Evolutionary conservation across 2,113 vertebrate genomes (phyloP), one percentile per base, ranked within the genome.

Genomic region (Dissostichus mawsoni): DNA sequence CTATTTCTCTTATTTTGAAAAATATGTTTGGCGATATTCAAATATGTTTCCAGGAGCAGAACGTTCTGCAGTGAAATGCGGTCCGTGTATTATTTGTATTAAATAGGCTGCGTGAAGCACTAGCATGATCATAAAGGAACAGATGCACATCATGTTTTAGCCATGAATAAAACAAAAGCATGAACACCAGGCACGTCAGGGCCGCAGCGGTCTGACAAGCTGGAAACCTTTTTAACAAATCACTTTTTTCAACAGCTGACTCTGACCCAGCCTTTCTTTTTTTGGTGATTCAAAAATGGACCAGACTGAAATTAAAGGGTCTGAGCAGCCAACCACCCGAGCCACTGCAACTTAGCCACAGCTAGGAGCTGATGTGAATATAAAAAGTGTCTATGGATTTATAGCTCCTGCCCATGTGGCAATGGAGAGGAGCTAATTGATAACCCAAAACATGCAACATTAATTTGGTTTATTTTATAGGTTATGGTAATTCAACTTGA

Each of bases 101-200:
- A 11, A n/a, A 62, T 12, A 23, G n/a, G 50, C 10, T 53, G 41
- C 44, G 20, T 63, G 18, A 51, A 75, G 67, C 61, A 76, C 68
- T 48, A 8, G 45, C 69, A 53, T 33, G 48, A 65, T 25, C 56
- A 13, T 44, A 18, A 14, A 72, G 57, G 4, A 6, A 47, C 7
- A 29, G 2, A 3, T 52, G 12, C n/a, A 50, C 20, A 71, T 25
- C 41, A 56, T 51, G 67, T 41, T 48, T 51, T 8, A 44, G 29
- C 33, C 29, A 23, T 23, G 2, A 23, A 16, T 11, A 11, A 57
- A 2, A 44, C 9, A 63, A 11, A 33, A 41, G 59, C 65, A 36
- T 14, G 11, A 13, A 25, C 51, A 59, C 58, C 44, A 64, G 65
- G 50, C 48, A 13, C 71, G 3, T 62, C 36, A 36, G 33, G 33